These are phyloP conservation scores for Drosophila bocqueti DNA, from an alignment of 1,140 invertebrate genomes.

Conservation along the genomic window DNA sequence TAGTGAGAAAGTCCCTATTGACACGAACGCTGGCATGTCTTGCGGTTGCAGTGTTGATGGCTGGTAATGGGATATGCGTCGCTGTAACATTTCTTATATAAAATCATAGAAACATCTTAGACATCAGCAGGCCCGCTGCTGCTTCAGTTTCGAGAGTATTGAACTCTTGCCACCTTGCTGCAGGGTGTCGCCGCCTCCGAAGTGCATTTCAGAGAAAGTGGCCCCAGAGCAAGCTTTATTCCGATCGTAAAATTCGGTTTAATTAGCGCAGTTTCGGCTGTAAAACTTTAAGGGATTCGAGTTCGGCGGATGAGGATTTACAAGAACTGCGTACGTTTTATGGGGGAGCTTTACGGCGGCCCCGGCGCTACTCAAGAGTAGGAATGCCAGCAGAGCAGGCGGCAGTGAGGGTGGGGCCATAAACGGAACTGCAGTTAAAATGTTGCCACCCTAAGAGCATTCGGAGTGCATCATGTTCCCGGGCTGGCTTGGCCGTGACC, in stretches of 20 bases:
- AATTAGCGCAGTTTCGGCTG: slow-evolving; percentile 18
- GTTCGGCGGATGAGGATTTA: slow-evolving; percentile 14
- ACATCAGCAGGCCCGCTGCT: background rate
- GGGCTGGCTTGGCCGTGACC: slow-evolving; percentile 15
- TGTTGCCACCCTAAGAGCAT: slow-evolving; percentile 19
- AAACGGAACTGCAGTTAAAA: slow-evolving; percentile 12
- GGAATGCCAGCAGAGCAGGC: background rate
- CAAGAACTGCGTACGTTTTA: slow-evolving; percentile 16
- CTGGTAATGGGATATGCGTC: slow-evolving; percentile 12
- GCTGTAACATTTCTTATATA: slow-evolving; percentile 25
- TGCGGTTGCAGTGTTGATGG: slow-evolving; percentile 34
- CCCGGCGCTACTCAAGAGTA: background rate
- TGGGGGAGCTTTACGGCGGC: slow-evolving; percentile 7
- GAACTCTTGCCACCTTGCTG: slow-evolving; percentile 24
- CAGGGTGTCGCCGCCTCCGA: background rate
- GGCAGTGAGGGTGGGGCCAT: background rate
- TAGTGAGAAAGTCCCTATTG: slow-evolving; percentile 30
- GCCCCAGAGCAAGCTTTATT: slow-evolving; percentile 10
- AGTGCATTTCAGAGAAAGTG: slow-evolving; percentile 21
- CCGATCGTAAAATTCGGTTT: slow-evolving; percentile 36
- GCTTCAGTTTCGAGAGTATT: slow-evolving; percentile 9
- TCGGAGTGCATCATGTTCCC: slow-evolving; percentile 17
- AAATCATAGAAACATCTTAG: slow-evolving; percentile 17
- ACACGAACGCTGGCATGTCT: background rate
- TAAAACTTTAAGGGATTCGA: slow-evolving; percentile 40